Evolutionary conservation across 1,140 invertebrate species (phyloP).

Genomic region (Diachasma alloeum): DNA sequence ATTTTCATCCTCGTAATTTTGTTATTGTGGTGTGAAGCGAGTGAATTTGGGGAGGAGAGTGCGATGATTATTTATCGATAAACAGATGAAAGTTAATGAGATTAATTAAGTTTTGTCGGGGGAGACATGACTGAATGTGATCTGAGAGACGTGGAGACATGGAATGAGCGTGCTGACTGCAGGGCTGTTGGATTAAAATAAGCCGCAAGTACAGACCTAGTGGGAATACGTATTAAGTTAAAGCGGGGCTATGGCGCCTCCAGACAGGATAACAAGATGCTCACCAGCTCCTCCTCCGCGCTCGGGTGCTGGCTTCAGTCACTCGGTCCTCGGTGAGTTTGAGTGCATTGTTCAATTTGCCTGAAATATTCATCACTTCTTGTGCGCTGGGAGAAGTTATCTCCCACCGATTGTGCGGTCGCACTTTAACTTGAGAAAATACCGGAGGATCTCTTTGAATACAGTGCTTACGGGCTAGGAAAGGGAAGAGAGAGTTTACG

Average conservation of each 20-base stretch:
- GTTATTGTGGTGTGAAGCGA: background rate
- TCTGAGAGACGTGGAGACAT: too few relatives aligned
- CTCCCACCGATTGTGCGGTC: too few relatives aligned
- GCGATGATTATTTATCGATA: constrained; percentile 12
- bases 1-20: background rate
- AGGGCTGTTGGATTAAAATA: constrained; percentile 11
- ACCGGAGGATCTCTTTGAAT: too few relatives aligned
- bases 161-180: background rate
- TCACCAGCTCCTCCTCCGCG: constrained; percentile 40
- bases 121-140: too few relatives aligned
- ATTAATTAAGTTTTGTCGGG: too few relatives aligned
- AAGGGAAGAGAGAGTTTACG: constrained; percentile 4
- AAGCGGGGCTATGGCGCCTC: constrained; percentile 50
- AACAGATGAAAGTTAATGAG: constrained; percentile 4
- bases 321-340: constrained; percentile 57
- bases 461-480: background rate
- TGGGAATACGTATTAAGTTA: background rate
- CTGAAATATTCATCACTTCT: too few relatives aligned
- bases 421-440: too few relatives aligned
- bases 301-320: constrained; percentile 52
- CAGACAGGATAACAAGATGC: constrained; percentile 49
- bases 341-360: background rate
- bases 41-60: background rate
- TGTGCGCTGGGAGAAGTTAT: too few relatives aligned
- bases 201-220: background rate